Evolutionary conservation across 2,113 vertebrate species (phyloP).

Genomic region (Notarius lentiginosus): DNA sequence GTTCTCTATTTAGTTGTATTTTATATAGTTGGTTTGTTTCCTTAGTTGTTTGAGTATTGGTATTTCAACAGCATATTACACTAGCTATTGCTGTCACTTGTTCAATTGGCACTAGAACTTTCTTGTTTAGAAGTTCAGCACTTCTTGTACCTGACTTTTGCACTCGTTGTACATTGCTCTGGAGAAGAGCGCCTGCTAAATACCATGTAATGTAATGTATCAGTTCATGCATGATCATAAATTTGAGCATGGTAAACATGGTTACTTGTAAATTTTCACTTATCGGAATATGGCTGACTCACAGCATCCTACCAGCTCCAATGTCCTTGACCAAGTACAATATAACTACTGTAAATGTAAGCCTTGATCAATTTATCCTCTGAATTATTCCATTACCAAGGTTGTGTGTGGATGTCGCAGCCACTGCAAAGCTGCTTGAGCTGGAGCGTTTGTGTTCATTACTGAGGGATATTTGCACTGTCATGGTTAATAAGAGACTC

Average conservation of each 20-base stretch:
- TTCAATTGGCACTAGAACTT: too few species aligned
- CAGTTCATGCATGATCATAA: neutral
- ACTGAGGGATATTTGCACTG: constrained; percentile 41
- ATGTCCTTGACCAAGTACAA: constrained; percentile 1
- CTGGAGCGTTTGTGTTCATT: constrained; percentile 34
- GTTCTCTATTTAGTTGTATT: too few species aligned
- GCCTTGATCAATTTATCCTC: neutral
- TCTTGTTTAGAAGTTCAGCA: too few species aligned
- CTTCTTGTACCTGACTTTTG: too few species aligned
- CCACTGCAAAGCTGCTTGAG: constrained; percentile 40
- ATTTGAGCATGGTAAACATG: neutral
- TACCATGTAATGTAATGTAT: neutral
- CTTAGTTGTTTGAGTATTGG: too few species aligned
- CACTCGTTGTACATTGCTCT: too few species aligned
- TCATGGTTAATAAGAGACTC: constrained; percentile 46
- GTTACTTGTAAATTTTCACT: neutral
- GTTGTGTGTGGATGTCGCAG: constrained; percentile 24
- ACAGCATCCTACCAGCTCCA: neutral
- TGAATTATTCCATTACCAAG: constrained; percentile 25
- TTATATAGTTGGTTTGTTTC: too few species aligned
- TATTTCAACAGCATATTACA: too few species aligned
- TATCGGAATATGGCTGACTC: neutral
- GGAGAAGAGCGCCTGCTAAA: too few species aligned
- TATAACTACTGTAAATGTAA: constrained; percentile 23
- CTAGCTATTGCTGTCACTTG: too few species aligned